Evolutionary conservation across 2,113 vertebrate genomes (phyloP), one percentile per base, ranked within the genome.

Genomic region (Mugil cephalus): DNA sequence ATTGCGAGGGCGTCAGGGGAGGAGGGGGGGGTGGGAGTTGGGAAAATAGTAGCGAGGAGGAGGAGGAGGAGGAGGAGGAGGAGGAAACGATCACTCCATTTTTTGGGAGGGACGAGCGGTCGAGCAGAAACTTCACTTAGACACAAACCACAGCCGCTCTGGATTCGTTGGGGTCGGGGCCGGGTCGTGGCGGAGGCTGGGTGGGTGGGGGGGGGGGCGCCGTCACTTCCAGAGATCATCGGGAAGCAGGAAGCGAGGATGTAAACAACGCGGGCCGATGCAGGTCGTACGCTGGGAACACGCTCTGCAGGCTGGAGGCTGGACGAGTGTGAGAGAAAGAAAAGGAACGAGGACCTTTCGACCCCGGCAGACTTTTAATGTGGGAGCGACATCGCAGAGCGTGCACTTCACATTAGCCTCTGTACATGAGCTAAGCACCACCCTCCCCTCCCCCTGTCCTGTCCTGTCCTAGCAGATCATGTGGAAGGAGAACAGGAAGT

Each of bases 241-340:
- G 38, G 8, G 64, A 21, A 14, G 51, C 43, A 19, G 77, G 81
- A 81, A 82, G 75, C 2, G 6, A 55, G 63, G 67, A 80, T 46
- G 74, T 83, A 87, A 89, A 89, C 80, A 84, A 65, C 15, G 11
- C 17, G 4, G 12, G 42, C 24, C 2, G 24, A 30, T 5, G 43
- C 11, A 35, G 67, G 76, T 46, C 36, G 4, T 6, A 10, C 21
- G 13, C 58, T 42, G 63, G 51, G 40, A 51, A 78, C 60, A 47
- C 60, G 50, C 48, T n/a, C n/a, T n/a, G n/a, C n/a, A n/a, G n/a
- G n/a, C n/a, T n/a, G n/a, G n/a, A n/a, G n/a, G n/a, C n/a, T n/a
- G n/a, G n/a, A n/a, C n/a, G 24, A 3, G 24, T 30, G 24, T 30
- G 24, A 3, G 24, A 30, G 24, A 30, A 30, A 30, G 24, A 30